Percentiles rank a stretch among this genome's conserved stretches.
Evolutionary conservation across 2,113 vertebrate species (phyloP).

Genomic region (Dromaius novaehollandiae): DNA sequence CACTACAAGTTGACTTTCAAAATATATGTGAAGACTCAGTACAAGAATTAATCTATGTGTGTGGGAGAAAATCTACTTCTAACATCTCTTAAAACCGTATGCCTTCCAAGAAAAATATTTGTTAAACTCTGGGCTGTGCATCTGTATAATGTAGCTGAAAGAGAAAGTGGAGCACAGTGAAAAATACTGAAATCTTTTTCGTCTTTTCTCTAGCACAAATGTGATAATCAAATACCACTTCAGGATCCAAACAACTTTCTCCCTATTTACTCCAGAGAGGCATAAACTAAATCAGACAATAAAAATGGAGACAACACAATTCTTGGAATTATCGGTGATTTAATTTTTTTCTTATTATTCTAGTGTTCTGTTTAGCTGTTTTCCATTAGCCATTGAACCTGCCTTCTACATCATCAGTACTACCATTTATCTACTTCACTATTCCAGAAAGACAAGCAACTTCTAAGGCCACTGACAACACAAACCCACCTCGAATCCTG

Average conservation of each 20-base stretch:
- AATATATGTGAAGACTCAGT: neutral
- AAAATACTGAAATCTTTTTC: neutral
- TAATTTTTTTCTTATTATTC: neutral
- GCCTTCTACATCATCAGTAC: neutral
- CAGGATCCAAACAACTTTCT: neutral
- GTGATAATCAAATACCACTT: neutral
- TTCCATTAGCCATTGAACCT: neutral
- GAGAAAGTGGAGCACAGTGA: neutral
- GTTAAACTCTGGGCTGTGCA: neutral
- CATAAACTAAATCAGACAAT: neutral
- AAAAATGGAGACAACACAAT: neutral
- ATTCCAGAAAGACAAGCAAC: neutral
- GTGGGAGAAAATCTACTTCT: neutral
- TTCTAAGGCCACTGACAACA: neutral
- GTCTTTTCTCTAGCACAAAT: neutral
- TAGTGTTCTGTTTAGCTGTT: neutral
- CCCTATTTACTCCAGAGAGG: neutral
- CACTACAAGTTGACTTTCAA: neutral
- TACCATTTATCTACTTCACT: neutral
- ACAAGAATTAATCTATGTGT: neutral
- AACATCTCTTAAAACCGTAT: neutral
- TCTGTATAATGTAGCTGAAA: neutral
- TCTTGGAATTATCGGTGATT: neutral
- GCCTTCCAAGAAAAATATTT: conserved; percentile 17
- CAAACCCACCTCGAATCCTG: neutral